Evolutionary conservation across 2,888 invertebrate genomes (phyloP).

Genomic region (Elysia crispata): DNA sequence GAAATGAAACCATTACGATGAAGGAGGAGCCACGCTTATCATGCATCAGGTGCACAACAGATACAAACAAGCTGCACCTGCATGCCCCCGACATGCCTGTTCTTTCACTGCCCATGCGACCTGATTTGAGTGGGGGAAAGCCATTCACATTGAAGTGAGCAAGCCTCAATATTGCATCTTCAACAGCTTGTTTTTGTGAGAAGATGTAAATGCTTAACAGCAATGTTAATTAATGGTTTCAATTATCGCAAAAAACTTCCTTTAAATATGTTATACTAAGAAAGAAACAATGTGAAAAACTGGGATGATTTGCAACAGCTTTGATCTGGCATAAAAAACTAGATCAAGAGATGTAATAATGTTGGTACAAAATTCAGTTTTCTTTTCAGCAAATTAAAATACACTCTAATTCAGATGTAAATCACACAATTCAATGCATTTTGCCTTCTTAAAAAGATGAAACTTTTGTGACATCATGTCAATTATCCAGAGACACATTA

Average conservation of each 20-base stretch:
- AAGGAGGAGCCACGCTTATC: conserved; percentile 62
- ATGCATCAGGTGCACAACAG: conserved; percentile 55
- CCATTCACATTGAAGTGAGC: conserved; percentile 52
- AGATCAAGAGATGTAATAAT: too few relatives aligned
- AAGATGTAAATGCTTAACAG: not conserved
- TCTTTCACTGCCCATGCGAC: conserved; percentile 54
- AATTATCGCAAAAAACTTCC: not conserved
- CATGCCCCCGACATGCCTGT: conserved; percentile 64
- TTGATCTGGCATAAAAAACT: too few relatives aligned
- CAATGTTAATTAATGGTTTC: not conserved
- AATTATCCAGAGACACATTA: too few relatives aligned
- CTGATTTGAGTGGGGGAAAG: conserved; percentile 36
- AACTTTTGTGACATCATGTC: too few relatives aligned
- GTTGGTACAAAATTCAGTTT: too few relatives aligned
- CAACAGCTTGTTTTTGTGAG: not conserved
- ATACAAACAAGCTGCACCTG: conserved; percentile 55
- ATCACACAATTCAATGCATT: too few relatives aligned
- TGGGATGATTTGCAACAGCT: too few relatives aligned
- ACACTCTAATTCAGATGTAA: too few relatives aligned
- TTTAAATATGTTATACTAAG: not conserved
- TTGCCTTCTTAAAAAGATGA: too few relatives aligned
- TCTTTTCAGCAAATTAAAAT: too few relatives aligned
- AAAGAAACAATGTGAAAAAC: not conserved
- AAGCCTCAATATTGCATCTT: not conserved
- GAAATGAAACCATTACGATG: conserved; percentile 60